Conservation (phyloP, 2,797 vertebrate genomes). For the Scolopax bukidnonensis region DNA sequence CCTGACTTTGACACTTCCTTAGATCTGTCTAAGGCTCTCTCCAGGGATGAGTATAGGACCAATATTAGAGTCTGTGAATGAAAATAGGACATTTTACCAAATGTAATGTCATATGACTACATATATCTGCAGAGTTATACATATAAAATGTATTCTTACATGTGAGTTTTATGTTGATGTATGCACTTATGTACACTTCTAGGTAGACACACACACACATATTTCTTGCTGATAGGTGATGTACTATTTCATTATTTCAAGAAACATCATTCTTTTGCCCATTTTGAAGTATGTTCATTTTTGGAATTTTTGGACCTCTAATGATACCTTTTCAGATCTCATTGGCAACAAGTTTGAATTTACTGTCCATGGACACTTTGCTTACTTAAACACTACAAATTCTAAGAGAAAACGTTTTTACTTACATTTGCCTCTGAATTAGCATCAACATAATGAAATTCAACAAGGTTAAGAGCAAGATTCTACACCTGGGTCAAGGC, state of each 20-base stretch:
- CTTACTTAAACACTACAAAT: background rate
- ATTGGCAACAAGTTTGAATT: background rate
- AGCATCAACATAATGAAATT: background rate
- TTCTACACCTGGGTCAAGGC: background rate
- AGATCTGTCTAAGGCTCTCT: background rate
- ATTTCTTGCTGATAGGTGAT: background rate
- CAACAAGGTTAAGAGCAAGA: background rate
- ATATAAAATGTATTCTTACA: background rate
- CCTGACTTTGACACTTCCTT: background rate
- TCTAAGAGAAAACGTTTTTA: background rate
- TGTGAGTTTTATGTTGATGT: background rate
- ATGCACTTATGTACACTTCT: background rate
- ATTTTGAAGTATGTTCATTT: background rate
- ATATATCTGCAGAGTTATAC: background rate
- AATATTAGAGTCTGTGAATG: background rate
- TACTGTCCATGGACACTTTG: background rate
- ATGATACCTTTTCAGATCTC: background rate
- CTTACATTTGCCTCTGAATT: background rate
- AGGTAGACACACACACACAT: background rate
- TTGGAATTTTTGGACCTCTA: background rate
- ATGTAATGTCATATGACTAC: background rate
- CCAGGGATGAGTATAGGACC: accelerated
- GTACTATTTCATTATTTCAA: background rate
- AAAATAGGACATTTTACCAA: background rate
- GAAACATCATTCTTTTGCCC: background rate